Evolutionary conservation across 2,888 invertebrate species (phyloP).

Genomic region (Lochmaea crataegi): DNA sequence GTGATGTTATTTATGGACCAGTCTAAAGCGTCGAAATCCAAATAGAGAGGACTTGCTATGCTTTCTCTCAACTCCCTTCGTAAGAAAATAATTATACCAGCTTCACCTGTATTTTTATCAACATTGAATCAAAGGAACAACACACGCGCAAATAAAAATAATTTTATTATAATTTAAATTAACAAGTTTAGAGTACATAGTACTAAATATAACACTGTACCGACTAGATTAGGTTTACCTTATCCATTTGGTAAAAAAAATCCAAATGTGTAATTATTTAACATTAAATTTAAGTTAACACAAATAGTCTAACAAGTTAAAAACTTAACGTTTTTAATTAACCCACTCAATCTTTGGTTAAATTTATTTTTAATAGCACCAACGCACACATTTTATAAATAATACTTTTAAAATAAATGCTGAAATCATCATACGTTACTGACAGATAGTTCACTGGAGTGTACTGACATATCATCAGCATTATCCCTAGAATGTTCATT

Average conservation of each 20-base stretch:
- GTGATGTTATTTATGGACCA: too few relatives aligned
- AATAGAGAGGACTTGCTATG: too few relatives aligned
- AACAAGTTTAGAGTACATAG: slow-evolving; percentile 51
- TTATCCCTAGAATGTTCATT: slow-evolving; percentile 44
- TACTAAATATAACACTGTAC: slow-evolving; percentile 48
- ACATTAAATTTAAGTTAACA: slow-evolving; percentile 21
- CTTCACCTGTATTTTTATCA: neutral
- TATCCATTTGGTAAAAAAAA: slow-evolving; percentile 40
- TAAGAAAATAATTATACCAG: too few relatives aligned
- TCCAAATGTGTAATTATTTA: slow-evolving; percentile 17
- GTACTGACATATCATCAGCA: slow-evolving; percentile 49
- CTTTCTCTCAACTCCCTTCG: too few relatives aligned
- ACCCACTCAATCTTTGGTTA: slow-evolving; percentile 37
- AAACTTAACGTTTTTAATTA: slow-evolving; percentile 8
- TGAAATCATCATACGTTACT: slow-evolving; percentile 39
- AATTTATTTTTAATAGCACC: slow-evolving; percentile 27
- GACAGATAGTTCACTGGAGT: slow-evolving; percentile 52
- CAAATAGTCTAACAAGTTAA: slow-evolving; percentile 13
- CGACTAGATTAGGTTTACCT: slow-evolving; percentile 52
- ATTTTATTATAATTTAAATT: slow-evolving; percentile 48
- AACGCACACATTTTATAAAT: slow-evolving; percentile 20
- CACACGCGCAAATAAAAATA: slow-evolving; percentile 39
- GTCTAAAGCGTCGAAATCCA: too few relatives aligned
- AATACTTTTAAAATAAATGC: slow-evolving; percentile 21
- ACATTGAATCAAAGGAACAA: neutral